Conservation (phyloP, 1,140 invertebrate genomes). For the Zaprionus camerounensis region DNA sequence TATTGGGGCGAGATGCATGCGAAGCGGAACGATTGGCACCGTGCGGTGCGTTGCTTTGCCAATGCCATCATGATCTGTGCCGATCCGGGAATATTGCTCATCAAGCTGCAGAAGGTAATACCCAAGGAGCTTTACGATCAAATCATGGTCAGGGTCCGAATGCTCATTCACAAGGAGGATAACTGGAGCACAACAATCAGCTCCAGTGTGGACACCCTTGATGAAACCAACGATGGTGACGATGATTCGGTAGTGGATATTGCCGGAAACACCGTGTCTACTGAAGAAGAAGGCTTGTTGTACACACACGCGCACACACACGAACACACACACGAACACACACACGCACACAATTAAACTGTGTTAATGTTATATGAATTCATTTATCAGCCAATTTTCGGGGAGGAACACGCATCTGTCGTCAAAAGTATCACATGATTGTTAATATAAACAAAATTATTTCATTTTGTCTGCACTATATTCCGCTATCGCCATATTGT, state of each 20-base stretch:
- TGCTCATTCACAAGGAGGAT: conserved; percentile 14
- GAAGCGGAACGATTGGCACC: conserved; percentile 3
- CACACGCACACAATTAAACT: not conserved
- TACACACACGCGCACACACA: no score
- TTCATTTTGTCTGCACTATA: no score
- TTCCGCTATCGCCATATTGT: no score
- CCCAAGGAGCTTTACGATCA: conserved; percentile 14
- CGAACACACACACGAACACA: no score
- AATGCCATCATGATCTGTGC: conserved; percentile 35
- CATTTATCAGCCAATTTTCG: no score
- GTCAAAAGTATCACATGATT: no score
- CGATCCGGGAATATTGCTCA: conserved; percentile 14
- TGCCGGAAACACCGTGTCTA: not conserved
- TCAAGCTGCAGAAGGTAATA: not conserved
- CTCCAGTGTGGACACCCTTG: not conserved
- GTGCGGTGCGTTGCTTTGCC: conserved; percentile 20
- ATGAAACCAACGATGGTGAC: not conserved
- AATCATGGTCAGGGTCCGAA: conserved; percentile 9
- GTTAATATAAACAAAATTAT: no score
- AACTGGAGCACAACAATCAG: not conserved
- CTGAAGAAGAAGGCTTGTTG: no score
- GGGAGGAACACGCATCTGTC: no score
- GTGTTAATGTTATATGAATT: not conserved
- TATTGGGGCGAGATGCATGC: conserved; percentile 26
- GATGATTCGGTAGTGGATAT: not conserved